Base-by-base conservation (phyloP, 23 tunicate species). In the Corella eumyota region DNA sequence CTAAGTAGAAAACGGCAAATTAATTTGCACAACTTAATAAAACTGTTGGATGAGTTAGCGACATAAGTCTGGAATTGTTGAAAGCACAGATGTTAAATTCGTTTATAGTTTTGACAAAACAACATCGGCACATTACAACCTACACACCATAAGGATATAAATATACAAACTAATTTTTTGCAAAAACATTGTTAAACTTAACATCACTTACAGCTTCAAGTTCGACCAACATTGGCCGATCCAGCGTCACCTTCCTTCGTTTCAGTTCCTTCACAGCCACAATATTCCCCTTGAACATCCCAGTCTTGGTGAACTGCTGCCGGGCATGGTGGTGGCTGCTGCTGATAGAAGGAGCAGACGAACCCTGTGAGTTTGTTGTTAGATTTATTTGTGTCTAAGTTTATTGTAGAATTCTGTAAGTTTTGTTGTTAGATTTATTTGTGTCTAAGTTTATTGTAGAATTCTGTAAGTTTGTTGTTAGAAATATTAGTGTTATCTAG, bases 231-330 rank as follows among this genome's bases (percentile, higher is more conserved):
- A 71, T 7, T 0, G 27, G 6, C 11, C 69, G 34, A 36, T 71
- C 69, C 32, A 77, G 27, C 33, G 33, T 56, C 17, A 77, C 44
- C 34, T 45, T 77, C 44, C 73, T 37, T 29, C 62, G 19, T 24
- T 36, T 71, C 50, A 77, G 35, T 29, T 77, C 68, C 55, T 77
- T 77, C 22, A 85, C 74, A 7, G 95, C 85, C 25, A 85, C 95
- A 5, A 78, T 25, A 27, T 50, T 69, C 19, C 74, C 69, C 30
- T 77, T 85, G 51, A 36, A 77, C 6, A 63, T 28, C 27, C 75
- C 86, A 19, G 61, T 48, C 19, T 70, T 64, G 2, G 79, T 40
- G 36, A 85, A 85, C 32, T 50, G 45, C 47, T 77, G 95, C 13
- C 62, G 47, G 36, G 45, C 54, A 3, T 32, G 22, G 17, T 70